Evolutionary conservation across 23 tunicate species (phyloP).

Genomic region (Styela plicata): DNA sequence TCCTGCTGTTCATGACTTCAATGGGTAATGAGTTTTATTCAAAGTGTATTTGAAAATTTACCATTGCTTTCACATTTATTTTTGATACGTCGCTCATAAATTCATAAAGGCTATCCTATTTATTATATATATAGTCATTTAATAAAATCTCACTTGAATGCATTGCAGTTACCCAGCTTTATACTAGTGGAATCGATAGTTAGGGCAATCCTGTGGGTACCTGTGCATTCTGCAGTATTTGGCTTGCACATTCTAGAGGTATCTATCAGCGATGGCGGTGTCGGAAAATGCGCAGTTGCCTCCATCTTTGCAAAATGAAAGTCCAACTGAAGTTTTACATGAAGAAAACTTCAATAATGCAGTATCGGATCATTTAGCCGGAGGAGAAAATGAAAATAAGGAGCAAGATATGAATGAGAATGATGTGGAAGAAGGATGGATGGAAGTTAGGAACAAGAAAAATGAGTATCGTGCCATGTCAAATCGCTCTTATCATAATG

Average conservation of each 20-base stretch:
- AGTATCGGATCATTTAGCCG: background rate
- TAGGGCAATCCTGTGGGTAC: background rate
- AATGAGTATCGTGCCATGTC: conserved; percentile 42
- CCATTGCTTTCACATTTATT: too few relatives aligned
- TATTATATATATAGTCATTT: too few relatives aligned
- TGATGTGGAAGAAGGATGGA: conserved; percentile 69
- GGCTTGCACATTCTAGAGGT: background rate
- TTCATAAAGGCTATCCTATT: too few relatives aligned
- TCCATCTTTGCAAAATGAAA: background rate
- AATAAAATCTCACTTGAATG: too few relatives aligned
- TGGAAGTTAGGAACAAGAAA: conserved; percentile 49
- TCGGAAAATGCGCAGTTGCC: background rate
- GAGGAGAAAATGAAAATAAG: background rate
- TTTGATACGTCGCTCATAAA: too few relatives aligned
- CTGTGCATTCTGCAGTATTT: background rate
- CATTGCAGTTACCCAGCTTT: too few relatives aligned
- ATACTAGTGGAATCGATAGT: background rate
- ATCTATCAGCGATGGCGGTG: background rate
- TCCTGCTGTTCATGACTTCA: too few relatives aligned
- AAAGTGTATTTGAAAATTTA: too few relatives aligned
- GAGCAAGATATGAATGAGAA: background rate
- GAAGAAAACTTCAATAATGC: background rate
- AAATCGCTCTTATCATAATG: conserved; percentile 4
- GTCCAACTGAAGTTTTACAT: background rate
- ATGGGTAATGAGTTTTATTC: too few relatives aligned